Conservation (phyloP, 2,113 vertebrate genomes). For the Lepisosteus oculatus region DNA sequence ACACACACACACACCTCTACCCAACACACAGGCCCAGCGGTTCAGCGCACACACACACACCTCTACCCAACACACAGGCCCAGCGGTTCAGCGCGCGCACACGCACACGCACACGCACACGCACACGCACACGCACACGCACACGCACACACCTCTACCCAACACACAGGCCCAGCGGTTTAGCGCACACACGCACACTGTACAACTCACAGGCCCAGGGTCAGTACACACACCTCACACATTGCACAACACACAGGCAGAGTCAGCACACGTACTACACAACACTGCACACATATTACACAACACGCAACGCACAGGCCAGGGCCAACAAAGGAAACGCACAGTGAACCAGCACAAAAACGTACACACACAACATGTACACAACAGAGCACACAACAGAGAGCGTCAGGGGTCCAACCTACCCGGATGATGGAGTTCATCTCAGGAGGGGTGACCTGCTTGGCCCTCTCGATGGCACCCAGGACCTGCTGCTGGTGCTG, state of each 20-base stretch:
- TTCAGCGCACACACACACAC: no score
- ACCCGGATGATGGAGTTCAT: conserved; percentile 98
- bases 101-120: no score
- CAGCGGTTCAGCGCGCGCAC: no score
- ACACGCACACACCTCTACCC: no score
- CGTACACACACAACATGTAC: conserved; percentile 10
- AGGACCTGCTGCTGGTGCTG: conserved; percentile 98
- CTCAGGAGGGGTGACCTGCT: conserved; percentile 93
- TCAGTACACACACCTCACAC: neutral
- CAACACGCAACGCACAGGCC: neutral
- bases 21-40: no score
- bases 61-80: no score
- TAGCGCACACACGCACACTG: no score
- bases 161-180: no score
- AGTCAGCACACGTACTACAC: no score
- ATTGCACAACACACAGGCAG: neutral
- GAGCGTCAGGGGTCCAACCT: conserved; percentile 33
- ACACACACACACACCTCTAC: no score
- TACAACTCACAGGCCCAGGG: conserved; percentile 2
- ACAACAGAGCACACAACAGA: conserved; percentile 1
- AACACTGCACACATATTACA: fast-evolving
- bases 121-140: no score
- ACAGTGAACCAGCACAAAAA: neutral
- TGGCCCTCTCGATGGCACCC: conserved; percentile 93
- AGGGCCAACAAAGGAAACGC: no score